Conservation (phyloP, 2,888 invertebrate species). For the Idaea dimidiata region DNA sequence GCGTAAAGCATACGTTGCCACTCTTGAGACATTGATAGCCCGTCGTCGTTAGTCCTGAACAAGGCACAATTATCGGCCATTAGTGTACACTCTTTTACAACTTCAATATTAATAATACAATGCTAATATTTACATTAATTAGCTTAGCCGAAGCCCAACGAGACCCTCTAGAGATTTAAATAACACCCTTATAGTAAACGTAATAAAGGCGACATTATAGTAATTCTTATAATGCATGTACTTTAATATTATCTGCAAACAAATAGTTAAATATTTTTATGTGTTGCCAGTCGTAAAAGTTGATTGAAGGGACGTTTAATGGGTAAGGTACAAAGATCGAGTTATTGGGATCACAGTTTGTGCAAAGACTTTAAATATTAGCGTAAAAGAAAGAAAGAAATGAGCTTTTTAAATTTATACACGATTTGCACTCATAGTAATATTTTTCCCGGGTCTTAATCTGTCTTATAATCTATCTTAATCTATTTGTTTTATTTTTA, state of each 20-base stretch:
- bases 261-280: slow-evolving; percentile 80
- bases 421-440: no score
- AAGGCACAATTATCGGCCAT: slow-evolving; percentile 11
- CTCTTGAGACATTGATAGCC: not conserved
- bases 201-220: slow-evolving; percentile 34
- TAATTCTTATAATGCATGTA: slow-evolving; percentile 36
- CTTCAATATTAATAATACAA: slow-evolving; percentile 38
- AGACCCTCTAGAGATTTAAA: slow-evolving; percentile 23
- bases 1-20: no score
- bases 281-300: slow-evolving; percentile 71
- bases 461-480: no score
- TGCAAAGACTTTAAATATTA: slow-evolving; percentile 8
- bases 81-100: slow-evolving; percentile 31
- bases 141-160: slow-evolving; percentile 42
- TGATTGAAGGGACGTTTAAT: slow-evolving; percentile 73
- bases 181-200: slow-evolving; percentile 25
- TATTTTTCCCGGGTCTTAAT: no score
- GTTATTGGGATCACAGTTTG: slow-evolving; percentile 49
- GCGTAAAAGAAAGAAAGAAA: no score
- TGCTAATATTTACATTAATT: slow-evolving; percentile 59
- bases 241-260: slow-evolving; percentile 76
- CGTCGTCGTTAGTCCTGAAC: slow-evolving; percentile 1
- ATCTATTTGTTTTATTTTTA: no score
- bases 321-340: slow-evolving; percentile 46
- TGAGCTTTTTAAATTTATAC: no score